A percentile compares a stretch with the other conserved stretches of the same genome.
phyloP scores from a whole-genome alignment of 2,888 invertebrate genomes.

The Cactoblastis cactorum region DNA sequence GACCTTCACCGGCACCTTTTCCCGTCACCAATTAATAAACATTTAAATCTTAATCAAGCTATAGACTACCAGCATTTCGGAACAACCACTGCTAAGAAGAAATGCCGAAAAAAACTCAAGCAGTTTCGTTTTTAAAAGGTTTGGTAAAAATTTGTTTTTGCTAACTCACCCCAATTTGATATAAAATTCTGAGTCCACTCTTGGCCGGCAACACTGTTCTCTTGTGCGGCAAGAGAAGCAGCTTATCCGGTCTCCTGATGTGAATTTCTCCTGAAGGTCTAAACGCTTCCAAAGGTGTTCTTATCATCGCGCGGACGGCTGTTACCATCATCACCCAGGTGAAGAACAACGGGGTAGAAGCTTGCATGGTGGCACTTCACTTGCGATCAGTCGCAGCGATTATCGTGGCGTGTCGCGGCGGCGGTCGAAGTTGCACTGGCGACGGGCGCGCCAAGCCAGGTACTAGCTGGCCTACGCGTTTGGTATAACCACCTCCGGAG shows the following conservation, averaged over 20 bases:
- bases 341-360: conserved; percentile 58
- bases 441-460: conserved; percentile 63
- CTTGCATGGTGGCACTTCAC: conserved; percentile 54
- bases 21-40: too few species aligned
- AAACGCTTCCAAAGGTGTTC: conserved; percentile 79
- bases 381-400: conserved; percentile 22
- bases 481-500: conserved; percentile 69
- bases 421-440: conserved; percentile 65
- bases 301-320: conserved; percentile 61
- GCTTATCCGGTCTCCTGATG: conserved; percentile 69
- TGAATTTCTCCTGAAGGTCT: conserved; percentile 69
- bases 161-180: conserved; percentile 86
- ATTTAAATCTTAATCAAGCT: too few species aligned
- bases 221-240: conserved; percentile 68
- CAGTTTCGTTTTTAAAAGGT: too few species aligned
- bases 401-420: conserved; percentile 48
- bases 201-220: conserved; percentile 71
- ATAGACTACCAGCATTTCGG: too few species aligned
- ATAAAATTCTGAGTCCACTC: conserved; percentile 82
- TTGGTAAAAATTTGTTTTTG: not conserved
- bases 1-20: too few species aligned
- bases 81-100: too few species aligned
- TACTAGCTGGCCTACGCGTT: conserved; percentile 74
- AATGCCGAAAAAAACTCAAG: too few species aligned
- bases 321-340: conserved; percentile 58